Evolutionary conservation across 2,113 vertebrate genomes (phyloP).

Genomic region (Cisticola juncidis): DNA sequence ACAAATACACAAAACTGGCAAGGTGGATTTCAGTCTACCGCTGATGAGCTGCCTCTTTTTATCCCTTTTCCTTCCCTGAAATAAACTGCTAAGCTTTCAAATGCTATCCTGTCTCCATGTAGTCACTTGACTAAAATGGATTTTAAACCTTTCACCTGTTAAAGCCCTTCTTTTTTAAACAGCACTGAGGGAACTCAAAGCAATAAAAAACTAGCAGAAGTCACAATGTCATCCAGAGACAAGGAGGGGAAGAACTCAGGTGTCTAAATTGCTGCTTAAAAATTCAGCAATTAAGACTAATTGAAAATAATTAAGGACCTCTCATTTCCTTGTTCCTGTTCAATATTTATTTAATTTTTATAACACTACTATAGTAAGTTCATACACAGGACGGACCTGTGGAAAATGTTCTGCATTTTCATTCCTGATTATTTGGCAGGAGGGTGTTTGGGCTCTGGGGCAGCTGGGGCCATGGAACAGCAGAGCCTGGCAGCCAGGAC

Average conservation of each 20-base stretch:
- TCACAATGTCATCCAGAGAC: neutral
- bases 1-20: neutral
- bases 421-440: neutral
- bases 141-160: constrained; percentile 37
- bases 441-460: rapidly evolving
- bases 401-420: neutral
- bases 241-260: neutral
- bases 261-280: constrained; percentile 1
- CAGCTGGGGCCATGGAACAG: rapidly evolving
- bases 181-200: neutral
- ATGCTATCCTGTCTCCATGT: neutral
- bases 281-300: constrained; percentile 54
- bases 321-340: neutral
- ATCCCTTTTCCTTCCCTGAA: neutral
- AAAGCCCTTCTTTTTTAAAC: constrained; percentile 16
- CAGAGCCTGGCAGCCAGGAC: neutral
- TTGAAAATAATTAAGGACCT: constrained; percentile 30
- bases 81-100: constrained; percentile 43
- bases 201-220: constrained; percentile 6
- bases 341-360: constrained; percentile 24
- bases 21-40: neutral
- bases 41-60: neutral
- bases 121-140: constrained; percentile 3
- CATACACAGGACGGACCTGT: neutral
- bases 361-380: neutral